A percentile compares a stretch with the other conserved stretches of the same genome.
These are phyloP conservation scores for Acronicta aceris DNA, from an alignment of 2,888 invertebrate species.

Conservation along the genomic window DNA sequence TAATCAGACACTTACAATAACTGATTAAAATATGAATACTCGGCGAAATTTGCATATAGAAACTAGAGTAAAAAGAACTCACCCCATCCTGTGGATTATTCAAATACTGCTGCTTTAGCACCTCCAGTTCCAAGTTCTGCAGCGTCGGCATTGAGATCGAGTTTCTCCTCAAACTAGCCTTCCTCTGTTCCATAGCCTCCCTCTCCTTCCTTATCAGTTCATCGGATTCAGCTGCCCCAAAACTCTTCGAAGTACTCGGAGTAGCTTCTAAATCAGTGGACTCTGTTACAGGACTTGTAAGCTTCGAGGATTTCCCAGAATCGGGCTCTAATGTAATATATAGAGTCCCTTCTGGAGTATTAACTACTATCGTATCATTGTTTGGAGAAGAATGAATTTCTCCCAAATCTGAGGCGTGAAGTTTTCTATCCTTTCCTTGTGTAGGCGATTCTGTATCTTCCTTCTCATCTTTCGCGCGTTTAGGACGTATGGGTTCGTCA, in stretches of 20 bases:
- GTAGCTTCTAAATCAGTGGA: constrained; percentile 68
- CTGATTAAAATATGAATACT: no score
- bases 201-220: constrained; percentile 73
- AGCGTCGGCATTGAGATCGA: constrained; percentile 93
- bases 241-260: constrained; percentile 72
- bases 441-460: constrained; percentile 45
- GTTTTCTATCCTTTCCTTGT: constrained; percentile 59
- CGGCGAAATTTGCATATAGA: neutral
- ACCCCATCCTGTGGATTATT: constrained; percentile 76
- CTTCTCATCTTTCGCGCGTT: constrained; percentile 64
- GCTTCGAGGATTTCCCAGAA: constrained; percentile 56
- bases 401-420: constrained; percentile 80
- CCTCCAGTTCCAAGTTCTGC: constrained; percentile 91
- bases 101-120: constrained; percentile 83
- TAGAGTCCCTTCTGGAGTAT: constrained; percentile 84
- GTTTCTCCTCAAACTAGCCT: constrained; percentile 88
- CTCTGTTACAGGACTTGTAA: constrained; percentile 62
- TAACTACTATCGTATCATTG: constrained; percentile 83
- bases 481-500: constrained; percentile 68
- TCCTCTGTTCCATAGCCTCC: constrained; percentile 67
- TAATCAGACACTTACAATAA: constrained; percentile 1
- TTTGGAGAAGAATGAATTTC: constrained; percentile 76
- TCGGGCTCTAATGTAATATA: constrained; percentile 84
- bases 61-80: constrained; percentile 54
- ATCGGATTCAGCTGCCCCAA: constrained; percentile 72